phyloP scores from a whole-genome alignment of 2,797 vertebrate genomes.

The Spinus pinus region DNA sequence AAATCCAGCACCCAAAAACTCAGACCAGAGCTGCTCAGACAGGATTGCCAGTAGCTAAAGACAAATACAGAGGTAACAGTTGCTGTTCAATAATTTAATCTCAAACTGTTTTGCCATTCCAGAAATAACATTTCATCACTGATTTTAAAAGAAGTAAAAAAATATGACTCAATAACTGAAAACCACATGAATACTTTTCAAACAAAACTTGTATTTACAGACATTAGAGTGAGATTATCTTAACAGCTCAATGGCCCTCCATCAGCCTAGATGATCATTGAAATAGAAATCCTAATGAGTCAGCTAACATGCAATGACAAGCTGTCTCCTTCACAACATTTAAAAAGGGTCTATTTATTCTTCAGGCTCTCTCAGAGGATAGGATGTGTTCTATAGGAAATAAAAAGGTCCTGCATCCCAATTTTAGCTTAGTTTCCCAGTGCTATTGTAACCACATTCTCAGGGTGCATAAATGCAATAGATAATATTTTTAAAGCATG shows the following conservation, averaged over 20 bases:
- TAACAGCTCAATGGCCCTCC: conserved; percentile 20
- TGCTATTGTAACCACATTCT: not conserved
- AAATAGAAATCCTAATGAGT: conserved; percentile 55
- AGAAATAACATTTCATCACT: not conserved
- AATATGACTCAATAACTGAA: conserved; percentile 8
- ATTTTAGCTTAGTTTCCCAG: not conserved
- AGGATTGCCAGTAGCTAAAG: not conserved
- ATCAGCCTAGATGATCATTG: conserved; percentile 25
- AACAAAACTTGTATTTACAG: not conserved
- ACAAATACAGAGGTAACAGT: not conserved
- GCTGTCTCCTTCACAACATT: conserved; percentile 20
- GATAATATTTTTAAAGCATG: not conserved
- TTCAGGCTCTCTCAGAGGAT: not conserved
- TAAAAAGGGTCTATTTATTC: conserved; percentile 17
- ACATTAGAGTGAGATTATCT: not conserved
- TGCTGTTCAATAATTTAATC: not conserved
- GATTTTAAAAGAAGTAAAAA: not conserved
- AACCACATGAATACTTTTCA: not conserved
- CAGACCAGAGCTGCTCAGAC: not conserved
- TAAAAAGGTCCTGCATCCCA: not conserved
- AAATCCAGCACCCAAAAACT: not conserved
- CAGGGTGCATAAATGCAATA: not conserved
- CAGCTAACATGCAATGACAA: conserved; percentile 48
- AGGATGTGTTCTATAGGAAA: not conserved
- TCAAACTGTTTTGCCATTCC: not conserved